Evolutionary conservation across 2,113 vertebrate genomes (phyloP).

Genomic region (Todiramphus saurophagus): DNA sequence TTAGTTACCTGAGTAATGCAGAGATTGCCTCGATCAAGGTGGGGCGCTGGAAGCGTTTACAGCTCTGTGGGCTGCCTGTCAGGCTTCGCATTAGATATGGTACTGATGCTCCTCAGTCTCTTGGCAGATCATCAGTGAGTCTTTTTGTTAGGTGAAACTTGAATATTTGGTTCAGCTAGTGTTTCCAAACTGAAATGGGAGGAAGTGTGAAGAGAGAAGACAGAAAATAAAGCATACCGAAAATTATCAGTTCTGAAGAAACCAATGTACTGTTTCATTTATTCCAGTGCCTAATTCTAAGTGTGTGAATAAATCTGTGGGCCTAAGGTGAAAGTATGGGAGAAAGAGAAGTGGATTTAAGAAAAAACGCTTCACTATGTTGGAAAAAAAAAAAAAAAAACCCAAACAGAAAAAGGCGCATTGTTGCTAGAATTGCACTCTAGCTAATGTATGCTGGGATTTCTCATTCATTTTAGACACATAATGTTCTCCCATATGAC

Average conservation of each 20-base stretch:
- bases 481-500: background rate
- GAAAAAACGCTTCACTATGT: fast-evolving
- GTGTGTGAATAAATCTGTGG: background rate
- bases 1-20: background rate
- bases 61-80: background rate
- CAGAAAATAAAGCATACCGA: background rate
- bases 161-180: background rate
- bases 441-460: background rate
- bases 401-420: too few relatives aligned
- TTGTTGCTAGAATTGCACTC: background rate
- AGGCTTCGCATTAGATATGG: background rate
- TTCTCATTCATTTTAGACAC: background rate
- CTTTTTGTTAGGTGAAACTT: background rate
- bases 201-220: background rate
- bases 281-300: background rate
- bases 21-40: background rate
- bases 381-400: background rate
- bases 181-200: background rate
- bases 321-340: background rate
- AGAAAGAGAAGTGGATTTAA: background rate
- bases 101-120: background rate
- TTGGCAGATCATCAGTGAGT: background rate
- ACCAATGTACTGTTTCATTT: background rate
- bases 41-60: background rate
- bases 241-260: background rate